Evolutionary conservation across 1,140 invertebrate species (phyloP).

Genomic region (Sinonovacula constricta): DNA sequence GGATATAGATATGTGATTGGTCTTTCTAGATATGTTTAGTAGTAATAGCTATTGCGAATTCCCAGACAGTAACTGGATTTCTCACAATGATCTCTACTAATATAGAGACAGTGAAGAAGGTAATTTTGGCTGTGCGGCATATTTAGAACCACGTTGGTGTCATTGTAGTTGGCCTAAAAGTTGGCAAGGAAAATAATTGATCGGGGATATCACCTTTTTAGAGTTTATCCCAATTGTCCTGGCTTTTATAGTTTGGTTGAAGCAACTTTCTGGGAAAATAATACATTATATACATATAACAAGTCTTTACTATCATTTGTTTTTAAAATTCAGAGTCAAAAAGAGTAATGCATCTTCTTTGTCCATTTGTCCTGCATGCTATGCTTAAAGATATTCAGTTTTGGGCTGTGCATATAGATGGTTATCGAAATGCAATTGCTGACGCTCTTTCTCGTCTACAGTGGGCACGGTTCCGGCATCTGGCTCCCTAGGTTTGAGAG

Average conservation of each 20-base stretch:
- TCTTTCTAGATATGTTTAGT: constrained; percentile 37
- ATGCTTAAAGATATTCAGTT: constrained; percentile 37
- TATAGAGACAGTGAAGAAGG: constrained; percentile 36
- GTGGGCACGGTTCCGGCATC: constrained; percentile 23
- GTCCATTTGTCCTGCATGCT: constrained; percentile 11
- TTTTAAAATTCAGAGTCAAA: constrained; percentile 35
- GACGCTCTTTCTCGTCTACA: constrained; percentile 45
- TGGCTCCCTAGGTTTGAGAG: constrained; percentile 4
- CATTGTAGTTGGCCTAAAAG: constrained; percentile 15
- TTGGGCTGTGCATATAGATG: constrained; percentile 18
- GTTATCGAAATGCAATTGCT: constrained; percentile 16
- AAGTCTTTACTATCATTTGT: constrained; percentile 27
- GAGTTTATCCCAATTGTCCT: constrained; percentile 49
- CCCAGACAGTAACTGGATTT: constrained; percentile 20
- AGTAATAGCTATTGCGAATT: constrained; percentile 21
- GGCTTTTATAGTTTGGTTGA: constrained; percentile 32
- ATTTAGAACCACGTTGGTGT: constrained; percentile 10
- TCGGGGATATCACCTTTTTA: constrained; percentile 44
- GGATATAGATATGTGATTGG: constrained; percentile 26
- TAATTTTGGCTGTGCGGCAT: constrained; percentile 37
- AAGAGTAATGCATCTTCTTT: constrained; percentile 24
- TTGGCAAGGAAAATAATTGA: constrained; percentile 17
- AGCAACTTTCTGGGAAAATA: constrained; percentile 8
- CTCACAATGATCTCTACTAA: constrained; percentile 4
- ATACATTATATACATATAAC: constrained; percentile 30